phyloP scores from a whole-genome alignment of 2,113 vertebrate species.

The Amphiprion ocellaris region DNA sequence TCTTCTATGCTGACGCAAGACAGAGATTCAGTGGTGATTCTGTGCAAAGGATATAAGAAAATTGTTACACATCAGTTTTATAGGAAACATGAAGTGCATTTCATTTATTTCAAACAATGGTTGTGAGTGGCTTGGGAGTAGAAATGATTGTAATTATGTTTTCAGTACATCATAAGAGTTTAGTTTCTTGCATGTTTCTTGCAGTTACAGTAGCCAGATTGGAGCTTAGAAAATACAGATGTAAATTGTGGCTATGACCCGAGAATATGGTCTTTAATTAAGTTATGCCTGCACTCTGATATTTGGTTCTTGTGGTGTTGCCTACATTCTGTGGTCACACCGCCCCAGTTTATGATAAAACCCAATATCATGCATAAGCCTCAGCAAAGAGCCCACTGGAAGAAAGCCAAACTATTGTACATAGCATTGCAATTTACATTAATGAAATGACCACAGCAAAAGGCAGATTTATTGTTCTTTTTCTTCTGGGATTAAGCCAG shows the following conservation, averaged over 20 bases:
- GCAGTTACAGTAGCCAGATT: slow-evolving; percentile 50
- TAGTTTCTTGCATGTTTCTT: slow-evolving; percentile 43
- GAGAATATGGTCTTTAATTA: slow-evolving; percentile 69
- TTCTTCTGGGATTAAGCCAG: slow-evolving; percentile 70
- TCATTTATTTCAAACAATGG: slow-evolving; percentile 3
- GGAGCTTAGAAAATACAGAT: slow-evolving; percentile 63
- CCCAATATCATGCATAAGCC: slow-evolving; percentile 59
- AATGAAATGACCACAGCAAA: slow-evolving; percentile 80
- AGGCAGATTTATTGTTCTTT: slow-evolving; percentile 72
- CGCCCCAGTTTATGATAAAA: slow-evolving; percentile 62
- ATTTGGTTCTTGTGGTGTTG: slow-evolving; percentile 70
- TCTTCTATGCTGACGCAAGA: slow-evolving; percentile 40
- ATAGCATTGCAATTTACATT: slow-evolving; percentile 80
- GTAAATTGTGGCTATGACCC: slow-evolving; percentile 64
- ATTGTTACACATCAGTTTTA: neutral
- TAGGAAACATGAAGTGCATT: neutral
- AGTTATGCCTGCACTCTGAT: slow-evolving; percentile 64
- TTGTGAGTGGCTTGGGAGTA: neutral
- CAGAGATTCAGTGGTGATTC: slow-evolving; percentile 7
- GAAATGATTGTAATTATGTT: slow-evolving; percentile 15
- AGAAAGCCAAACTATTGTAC: slow-evolving; percentile 73
- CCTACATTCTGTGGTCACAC: slow-evolving; percentile 60
- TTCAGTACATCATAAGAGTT: slow-evolving; percentile 37
- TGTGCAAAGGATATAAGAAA: slow-evolving; percentile 6
- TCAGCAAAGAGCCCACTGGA: slow-evolving; percentile 72